These are phyloP conservation scores for Callorhinus ursinus DNA, from an alignment of 2,113 vertebrate genomes.

Conservation along the genomic window DNA sequence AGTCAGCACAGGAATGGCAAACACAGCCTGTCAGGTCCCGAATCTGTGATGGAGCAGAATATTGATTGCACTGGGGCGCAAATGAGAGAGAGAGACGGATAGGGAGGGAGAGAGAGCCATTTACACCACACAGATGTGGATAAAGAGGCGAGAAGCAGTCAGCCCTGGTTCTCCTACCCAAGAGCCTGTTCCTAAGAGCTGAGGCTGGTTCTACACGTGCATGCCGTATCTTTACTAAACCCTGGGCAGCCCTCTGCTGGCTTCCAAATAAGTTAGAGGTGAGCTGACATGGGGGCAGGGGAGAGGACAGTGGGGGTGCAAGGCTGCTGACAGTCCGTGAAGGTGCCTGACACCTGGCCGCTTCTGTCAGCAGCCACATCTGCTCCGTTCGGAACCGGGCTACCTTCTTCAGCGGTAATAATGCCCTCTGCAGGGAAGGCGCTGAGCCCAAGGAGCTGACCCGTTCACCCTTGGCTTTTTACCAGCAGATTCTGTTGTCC, in stretches of 20 bases:
- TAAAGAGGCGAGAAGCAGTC: background rate
- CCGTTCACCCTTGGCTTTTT: background rate
- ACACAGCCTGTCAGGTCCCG: background rate
- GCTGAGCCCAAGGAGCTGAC: background rate
- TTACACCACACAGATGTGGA: background rate
- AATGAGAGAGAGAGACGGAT: background rate
- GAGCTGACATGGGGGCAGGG: background rate
- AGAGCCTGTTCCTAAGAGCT: background rate
- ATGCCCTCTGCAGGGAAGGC: background rate
- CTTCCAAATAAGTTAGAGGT: background rate
- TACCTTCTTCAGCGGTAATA: background rate
- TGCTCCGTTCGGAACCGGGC: background rate
- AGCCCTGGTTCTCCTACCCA: background rate
- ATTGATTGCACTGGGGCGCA: background rate
- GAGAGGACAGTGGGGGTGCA: background rate
- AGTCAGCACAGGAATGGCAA: background rate
- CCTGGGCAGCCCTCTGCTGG: background rate
- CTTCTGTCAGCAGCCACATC: background rate
- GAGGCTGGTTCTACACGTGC: background rate
- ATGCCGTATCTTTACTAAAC: background rate
- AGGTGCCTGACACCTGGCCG: rapidly evolving
- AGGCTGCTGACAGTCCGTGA: too few species aligned
- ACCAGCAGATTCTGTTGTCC: background rate
- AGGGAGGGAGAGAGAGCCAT: background rate
- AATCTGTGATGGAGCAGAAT: background rate